These are phyloP conservation scores for Echinarachnius parma DNA, from an alignment of 53 echinoderm and acorn worm genomes.

Conservation along the genomic window DNA sequence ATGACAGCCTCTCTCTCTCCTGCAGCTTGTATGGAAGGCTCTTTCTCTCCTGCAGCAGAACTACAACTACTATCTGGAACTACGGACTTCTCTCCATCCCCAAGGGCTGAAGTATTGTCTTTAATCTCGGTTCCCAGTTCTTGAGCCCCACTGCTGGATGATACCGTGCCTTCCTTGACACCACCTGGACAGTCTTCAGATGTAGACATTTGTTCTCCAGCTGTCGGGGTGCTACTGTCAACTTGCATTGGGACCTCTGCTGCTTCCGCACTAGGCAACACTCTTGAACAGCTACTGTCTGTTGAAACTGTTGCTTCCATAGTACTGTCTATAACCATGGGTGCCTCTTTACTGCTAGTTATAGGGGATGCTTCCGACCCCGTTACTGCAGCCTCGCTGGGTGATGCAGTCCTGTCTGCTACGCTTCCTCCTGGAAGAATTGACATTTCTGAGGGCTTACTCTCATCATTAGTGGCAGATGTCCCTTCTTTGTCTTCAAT, in stretches of 20 bases:
- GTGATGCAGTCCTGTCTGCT: not conserved
- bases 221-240: too few relatives aligned
- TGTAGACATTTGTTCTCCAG: too few relatives aligned
- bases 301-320: constrained; percentile 7
- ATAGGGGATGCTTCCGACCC: not conserved
- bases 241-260: too few relatives aligned
- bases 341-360: too few relatives aligned
- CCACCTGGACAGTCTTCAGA: too few relatives aligned
- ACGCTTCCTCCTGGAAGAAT: not conserved
- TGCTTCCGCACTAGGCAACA: too few relatives aligned
- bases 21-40: not conserved
- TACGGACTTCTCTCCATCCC: not conserved
- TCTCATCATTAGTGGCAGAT: not conserved
- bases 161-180: too few relatives aligned
- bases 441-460: not conserved
- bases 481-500: constrained; percentile 1
- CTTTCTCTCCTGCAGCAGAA: not conserved
- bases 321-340: too few relatives aligned
- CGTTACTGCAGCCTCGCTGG: not conserved
- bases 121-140: not conserved
- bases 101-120: too few relatives aligned
- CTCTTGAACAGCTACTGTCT: not conserved
- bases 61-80: too few relatives aligned
- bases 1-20: too few relatives aligned
- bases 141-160: not conserved